Evolutionary conservation across 2,797 vertebrate genomes (phyloP).

Genomic region (Monodelphis domestica): DNA sequence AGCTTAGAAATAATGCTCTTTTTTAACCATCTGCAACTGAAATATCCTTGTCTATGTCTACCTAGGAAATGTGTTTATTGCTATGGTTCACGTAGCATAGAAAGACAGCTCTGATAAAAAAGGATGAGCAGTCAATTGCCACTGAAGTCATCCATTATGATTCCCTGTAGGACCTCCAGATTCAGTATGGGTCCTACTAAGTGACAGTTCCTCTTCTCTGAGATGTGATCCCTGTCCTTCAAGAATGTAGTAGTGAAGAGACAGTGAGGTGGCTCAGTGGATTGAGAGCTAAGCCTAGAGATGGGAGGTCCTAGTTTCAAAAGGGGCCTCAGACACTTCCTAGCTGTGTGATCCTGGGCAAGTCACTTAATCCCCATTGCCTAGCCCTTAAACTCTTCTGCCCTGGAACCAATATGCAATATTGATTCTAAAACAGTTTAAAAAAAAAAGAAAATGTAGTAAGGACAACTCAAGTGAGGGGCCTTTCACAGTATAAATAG

Average conservation of each 20-base stretch:
- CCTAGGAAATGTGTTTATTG: background rate
- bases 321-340: no score
- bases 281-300: no score
- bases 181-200: background rate
- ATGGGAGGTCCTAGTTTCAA: no score
- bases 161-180: background rate
- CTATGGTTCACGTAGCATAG: background rate
- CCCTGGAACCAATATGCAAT: no score
- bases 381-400: no score
- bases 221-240: background rate
- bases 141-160: background rate
- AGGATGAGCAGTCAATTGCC: no score
- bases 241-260: background rate
- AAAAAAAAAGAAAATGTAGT: no score
- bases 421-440: no score
- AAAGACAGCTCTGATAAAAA: no score
- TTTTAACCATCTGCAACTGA: background rate
- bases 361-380: no score
- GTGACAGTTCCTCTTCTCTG: background rate
- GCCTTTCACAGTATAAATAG: background rate
- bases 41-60: background rate
- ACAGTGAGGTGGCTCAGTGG: no score
- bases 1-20: background rate
- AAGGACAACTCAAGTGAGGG: background rate
- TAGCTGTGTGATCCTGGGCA: no score